These are phyloP conservation scores for Philonicus albiceps DNA, from an alignment of 2,888 invertebrate genomes.

Conservation along the genomic window DNA sequence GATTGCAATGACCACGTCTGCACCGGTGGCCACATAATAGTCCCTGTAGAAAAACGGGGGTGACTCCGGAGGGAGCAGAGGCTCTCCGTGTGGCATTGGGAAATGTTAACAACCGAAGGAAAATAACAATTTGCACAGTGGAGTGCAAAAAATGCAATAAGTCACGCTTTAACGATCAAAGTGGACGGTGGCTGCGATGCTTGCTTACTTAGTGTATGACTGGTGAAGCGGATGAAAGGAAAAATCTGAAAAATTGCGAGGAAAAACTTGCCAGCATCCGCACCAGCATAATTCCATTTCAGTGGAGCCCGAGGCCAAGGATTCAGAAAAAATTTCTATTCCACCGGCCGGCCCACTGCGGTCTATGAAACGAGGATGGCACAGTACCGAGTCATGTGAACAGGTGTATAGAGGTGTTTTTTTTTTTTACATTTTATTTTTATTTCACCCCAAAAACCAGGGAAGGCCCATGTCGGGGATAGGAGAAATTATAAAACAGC, in stretches of 20 bases:
- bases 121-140: slow-evolving; percentile 42
- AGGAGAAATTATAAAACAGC: background rate
- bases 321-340: slow-evolving; percentile 24
- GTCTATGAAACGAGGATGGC: background rate
- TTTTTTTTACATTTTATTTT: background rate
- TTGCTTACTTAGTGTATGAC: slow-evolving; percentile 33
- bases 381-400: background rate
- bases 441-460: background rate
- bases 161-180: slow-evolving; percentile 41
- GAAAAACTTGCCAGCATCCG: slow-evolving; percentile 31
- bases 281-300: slow-evolving; percentile 33
- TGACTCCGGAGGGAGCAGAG: background rate
- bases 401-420: slow-evolving; percentile 27
- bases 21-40: slow-evolving; percentile 17
- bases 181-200: slow-evolving; percentile 20
- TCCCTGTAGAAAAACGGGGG: background rate
- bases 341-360: background rate
- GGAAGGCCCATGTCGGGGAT: background rate
- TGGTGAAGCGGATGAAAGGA: slow-evolving; percentile 41
- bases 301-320: slow-evolving; percentile 15
- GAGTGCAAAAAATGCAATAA: slow-evolving; percentile 42
- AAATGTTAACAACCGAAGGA: slow-evolving; percentile 40
- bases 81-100: slow-evolving; percentile 4
- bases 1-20: slow-evolving; percentile 33
- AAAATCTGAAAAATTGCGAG: slow-evolving; percentile 36